Conservation (phyloP, 2,888 invertebrate species). For the Eretmocerus hayati region DNA sequence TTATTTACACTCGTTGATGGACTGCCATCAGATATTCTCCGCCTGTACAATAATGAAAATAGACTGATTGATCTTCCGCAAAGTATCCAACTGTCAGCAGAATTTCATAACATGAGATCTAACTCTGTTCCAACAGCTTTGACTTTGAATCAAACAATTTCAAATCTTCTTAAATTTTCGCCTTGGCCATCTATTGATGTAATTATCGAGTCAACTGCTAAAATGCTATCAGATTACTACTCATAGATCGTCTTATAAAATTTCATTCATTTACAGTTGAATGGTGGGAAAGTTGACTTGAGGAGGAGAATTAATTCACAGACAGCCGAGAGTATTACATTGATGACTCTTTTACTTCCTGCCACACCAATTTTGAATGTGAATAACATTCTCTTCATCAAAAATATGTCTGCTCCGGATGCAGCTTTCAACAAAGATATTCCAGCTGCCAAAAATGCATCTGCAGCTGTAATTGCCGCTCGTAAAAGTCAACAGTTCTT, state of each 20-base stretch:
- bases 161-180: slow-evolving; percentile 26
- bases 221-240: too few relatives aligned
- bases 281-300: slow-evolving; percentile 28
- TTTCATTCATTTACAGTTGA: slow-evolving; percentile 29
- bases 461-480: slow-evolving; percentile 45
- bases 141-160: slow-evolving; percentile 28
- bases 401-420: slow-evolving; percentile 41
- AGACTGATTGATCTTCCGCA: slow-evolving; percentile 38
- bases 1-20: slow-evolving; percentile 38
- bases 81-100: slow-evolving; percentile 33
- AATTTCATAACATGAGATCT: too few relatives aligned
- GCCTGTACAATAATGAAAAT: slow-evolving; percentile 32
- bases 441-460: slow-evolving; percentile 29
- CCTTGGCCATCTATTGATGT: slow-evolving; percentile 53
- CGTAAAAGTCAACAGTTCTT: slow-evolving; percentile 56
- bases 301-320: slow-evolving; percentile 38
- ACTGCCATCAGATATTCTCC: slow-evolving; percentile 32
- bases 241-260: slow-evolving; percentile 10
- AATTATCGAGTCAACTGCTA: too few relatives aligned
- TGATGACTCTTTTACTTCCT: slow-evolving; percentile 70
- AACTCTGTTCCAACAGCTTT: slow-evolving; percentile 28
- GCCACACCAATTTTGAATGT: slow-evolving; percentile 61
- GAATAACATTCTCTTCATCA: slow-evolving; percentile 41
- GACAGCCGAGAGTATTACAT: slow-evolving; percentile 52
- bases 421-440: slow-evolving; percentile 5